Conservation (phyloP, 1,140 invertebrate species). For the Cotesia vestalis region DNA sequence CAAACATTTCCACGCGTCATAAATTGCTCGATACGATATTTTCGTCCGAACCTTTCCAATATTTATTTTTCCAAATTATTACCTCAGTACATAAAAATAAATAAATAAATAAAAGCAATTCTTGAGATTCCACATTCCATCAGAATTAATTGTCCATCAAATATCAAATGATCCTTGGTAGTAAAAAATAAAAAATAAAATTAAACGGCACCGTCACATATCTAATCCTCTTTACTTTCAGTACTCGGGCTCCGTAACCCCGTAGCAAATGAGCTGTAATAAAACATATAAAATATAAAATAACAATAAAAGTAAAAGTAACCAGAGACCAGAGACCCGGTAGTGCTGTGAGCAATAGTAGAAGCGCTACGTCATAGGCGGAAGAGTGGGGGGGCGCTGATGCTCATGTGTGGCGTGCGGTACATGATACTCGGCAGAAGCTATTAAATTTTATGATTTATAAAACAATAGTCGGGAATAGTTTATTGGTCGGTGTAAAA, state of each 20-base stretch:
- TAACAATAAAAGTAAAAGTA: neutral
- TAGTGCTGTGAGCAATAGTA: slow-evolving; percentile 4
- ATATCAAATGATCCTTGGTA: no score
- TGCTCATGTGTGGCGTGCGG: slow-evolving; percentile 12
- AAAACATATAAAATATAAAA: neutral
- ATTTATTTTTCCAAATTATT: no score
- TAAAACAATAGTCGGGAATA: slow-evolving; percentile 45
- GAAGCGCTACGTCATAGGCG: slow-evolving; percentile 17
- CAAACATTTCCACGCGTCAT: no score
- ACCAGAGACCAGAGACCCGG: neutral
- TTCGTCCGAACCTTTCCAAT: no score
- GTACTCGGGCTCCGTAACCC: neutral
- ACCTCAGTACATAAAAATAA: no score
- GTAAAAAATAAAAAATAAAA: no score
- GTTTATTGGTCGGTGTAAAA: slow-evolving; percentile 40
- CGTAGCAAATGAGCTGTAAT: slow-evolving; percentile 5
- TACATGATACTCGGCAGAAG: slow-evolving; percentile 38
- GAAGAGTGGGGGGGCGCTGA: neutral
- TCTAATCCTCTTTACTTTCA: no score
- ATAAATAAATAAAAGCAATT: slow-evolving; percentile 7
- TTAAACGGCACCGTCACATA: no score
- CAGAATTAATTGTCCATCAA: slow-evolving; percentile 20
- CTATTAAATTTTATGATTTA: slow-evolving; percentile 47
- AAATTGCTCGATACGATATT: no score
- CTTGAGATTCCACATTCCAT: slow-evolving; percentile 21